Base-by-base conservation (phyloP, 2,797 vertebrate genomes). In the Astyanax mexicanus region DNA sequence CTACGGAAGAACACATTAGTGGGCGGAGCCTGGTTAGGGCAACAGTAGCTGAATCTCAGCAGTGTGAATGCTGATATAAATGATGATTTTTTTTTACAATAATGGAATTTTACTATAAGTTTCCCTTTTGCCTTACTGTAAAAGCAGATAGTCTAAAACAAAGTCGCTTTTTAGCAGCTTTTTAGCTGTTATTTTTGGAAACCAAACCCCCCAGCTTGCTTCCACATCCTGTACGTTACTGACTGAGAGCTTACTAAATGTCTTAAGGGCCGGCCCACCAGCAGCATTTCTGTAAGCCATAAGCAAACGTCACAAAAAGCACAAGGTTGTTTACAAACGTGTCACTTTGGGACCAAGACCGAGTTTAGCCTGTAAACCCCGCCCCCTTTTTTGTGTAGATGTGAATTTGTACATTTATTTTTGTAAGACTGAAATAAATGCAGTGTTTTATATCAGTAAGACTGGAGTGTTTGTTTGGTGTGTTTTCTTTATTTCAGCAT, bases 401-500 rank as follows among this genome's bases (percentile, higher is more conserved):
- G 4, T 38, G 32, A 37, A 32, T 32, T 9, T 47, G 57, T 47
- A 40, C 4, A 21, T 17, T 47, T 76, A 70, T 77, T 77, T 70
- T 77, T 77, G 25, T 70, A 77, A 29, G 15, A 44, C 3, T 6
- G 21, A 27, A 77, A 77, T 70, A 70, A 77, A 76, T 19, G 19
- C n/a, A 1, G 32, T 51, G 54, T 44, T 75, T 75, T 69, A 44
- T 44, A 64, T 27, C 38, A 25, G 6, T 35, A 6, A 38, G 25
- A 5, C 15, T 15, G 3, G 21, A 23, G 11, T 25, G 11, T 52
- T n/a, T 25, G 11, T 52, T n/a, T 65, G 15, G 3, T 10, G n/a
- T 52, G 32, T 27, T 19, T 32, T 2, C 2, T 25, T 37, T 27
- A 6, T 17, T 10, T 21, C 11, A 2, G 45, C 45, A 19, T 19